A percentile compares a stretch with the other conserved stretches of the same genome.
These are phyloP conservation scores for Erebia ligea DNA, from an alignment of 2,888 invertebrate species.

Conservation along the genomic window DNA sequence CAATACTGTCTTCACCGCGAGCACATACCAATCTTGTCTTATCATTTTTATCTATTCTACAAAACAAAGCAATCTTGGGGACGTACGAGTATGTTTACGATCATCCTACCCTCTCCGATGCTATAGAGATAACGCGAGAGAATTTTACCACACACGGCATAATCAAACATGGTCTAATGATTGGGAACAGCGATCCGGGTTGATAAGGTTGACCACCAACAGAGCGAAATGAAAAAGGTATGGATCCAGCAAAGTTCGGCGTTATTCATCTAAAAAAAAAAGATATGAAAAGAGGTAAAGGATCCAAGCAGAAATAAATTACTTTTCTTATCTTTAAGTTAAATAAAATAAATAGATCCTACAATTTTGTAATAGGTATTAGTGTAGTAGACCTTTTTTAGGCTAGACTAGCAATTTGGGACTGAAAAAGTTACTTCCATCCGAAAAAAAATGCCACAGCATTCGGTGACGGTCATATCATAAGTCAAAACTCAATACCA, in stretches of 20 bases:
- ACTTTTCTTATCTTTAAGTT: too few species aligned
- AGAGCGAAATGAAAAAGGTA: conserved; percentile 37
- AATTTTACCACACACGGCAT: conserved; percentile 58
- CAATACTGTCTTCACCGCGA: neutral
- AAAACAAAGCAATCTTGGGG: conserved; percentile 34
- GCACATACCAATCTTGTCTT: conserved; percentile 7
- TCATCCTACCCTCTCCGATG: conserved; percentile 52
- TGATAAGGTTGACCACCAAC: conserved; percentile 68
- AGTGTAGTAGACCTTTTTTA: too few species aligned
- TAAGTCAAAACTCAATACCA: too few species aligned
- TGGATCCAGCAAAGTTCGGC: neutral
- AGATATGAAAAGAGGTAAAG: too few species aligned
- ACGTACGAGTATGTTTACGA: conserved; percentile 46
- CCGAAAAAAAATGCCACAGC: too few species aligned
- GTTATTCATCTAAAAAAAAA: too few species aligned
- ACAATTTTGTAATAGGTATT: too few species aligned
- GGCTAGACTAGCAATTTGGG: too few species aligned
- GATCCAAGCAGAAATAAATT: too few species aligned
- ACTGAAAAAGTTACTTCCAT: too few species aligned
- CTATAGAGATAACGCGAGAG: conserved; percentile 53
- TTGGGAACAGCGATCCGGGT: conserved; percentile 57
- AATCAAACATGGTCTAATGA: conserved; percentile 65
- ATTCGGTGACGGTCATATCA: too few species aligned
- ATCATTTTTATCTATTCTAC: conserved; percentile 13
- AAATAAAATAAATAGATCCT: too few species aligned